Evolutionary conservation across 2,113 vertebrate genomes (phyloP).

Genomic region (Psammodynastes pulverulentus): DNA sequence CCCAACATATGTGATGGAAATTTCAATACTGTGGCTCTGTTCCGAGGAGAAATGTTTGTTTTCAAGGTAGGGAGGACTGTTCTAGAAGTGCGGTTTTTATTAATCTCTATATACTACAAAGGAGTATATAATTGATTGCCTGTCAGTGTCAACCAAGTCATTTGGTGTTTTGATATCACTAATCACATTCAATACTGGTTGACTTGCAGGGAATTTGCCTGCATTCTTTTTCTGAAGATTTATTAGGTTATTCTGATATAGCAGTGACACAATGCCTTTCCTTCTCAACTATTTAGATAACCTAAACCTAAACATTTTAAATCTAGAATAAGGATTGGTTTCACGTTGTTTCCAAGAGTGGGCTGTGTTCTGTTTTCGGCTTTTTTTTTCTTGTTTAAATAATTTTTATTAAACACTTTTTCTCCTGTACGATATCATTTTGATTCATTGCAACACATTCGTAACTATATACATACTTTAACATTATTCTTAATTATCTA

Average conservation of each 20-base stretch:
- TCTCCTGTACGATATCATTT: too few species aligned
- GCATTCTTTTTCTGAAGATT: background rate
- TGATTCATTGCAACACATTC: too few species aligned
- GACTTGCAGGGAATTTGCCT: background rate
- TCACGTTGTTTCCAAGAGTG: background rate
- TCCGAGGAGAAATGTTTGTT: conserved; percentile 97
- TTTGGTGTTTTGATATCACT: background rate
- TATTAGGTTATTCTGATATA: background rate
- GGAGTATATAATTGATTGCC: background rate
- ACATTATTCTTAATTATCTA: too few species aligned
- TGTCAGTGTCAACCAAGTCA: background rate
- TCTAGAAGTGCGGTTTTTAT: background rate
- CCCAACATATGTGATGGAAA: conserved; percentile 97
- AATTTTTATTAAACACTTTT: too few species aligned
- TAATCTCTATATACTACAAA: conserved; percentile 6
- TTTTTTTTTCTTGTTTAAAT: too few species aligned
- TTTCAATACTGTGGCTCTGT: conserved; percentile 96
- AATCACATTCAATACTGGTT: background rate
- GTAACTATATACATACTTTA: too few species aligned
- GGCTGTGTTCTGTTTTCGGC: background rate
- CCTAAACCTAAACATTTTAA: background rate
- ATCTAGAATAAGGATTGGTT: background rate
- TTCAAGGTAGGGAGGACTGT: conserved; percentile 83
- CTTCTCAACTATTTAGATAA: background rate
- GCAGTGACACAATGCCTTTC: background rate